Evolutionary conservation across 2,888 invertebrate genomes (phyloP), one percentile per base, ranked within the genome.

Genomic region (Dione juno): DNA sequence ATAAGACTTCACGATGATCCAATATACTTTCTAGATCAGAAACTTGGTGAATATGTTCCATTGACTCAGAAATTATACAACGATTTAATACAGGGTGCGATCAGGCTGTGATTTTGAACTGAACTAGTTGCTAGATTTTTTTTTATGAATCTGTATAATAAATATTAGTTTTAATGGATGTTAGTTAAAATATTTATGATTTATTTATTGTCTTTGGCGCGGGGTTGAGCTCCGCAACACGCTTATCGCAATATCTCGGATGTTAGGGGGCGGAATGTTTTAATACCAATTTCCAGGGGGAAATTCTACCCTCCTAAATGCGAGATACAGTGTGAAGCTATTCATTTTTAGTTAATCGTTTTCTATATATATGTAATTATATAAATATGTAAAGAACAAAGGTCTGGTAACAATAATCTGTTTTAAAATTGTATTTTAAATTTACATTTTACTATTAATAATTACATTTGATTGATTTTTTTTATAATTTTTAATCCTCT

Each of bases 1-100:
- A 81, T 95, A 10, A 87, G 85, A 6, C 84, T 94, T 75, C 88
- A 96, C 19, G 92, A 93, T 53, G 98, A 98, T 85, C 94, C 94
- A 0, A 82, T 98, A 45, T 98, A 94, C 84, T 96, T 96, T 80
- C 87, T 93, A 69, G 92, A 93, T 66, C 88, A 85, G 69, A 92
- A 89, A 73, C 78, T 84, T 3, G 86, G 86, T 0, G 85, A 92
- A 50, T 95, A 94, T 77, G 84, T 94, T 1, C 86, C 83, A 0
- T 77, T 95, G 10, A 94, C 89, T 0, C 80, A 84, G 40, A 89
- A 93, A 70, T 78, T 95, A 59, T 93, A 90, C 74, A 89, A 93
- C 19, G 90, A 94, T 74, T 77, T 95, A 65, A 77, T 87, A 19
- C 83, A 88, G 53, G 95, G 95, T 53, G 83, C 80, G 48, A 81